Evolutionary conservation across 2,797 vertebrate species (phyloP).

Genomic region (Protosalanx chinensis): DNA sequence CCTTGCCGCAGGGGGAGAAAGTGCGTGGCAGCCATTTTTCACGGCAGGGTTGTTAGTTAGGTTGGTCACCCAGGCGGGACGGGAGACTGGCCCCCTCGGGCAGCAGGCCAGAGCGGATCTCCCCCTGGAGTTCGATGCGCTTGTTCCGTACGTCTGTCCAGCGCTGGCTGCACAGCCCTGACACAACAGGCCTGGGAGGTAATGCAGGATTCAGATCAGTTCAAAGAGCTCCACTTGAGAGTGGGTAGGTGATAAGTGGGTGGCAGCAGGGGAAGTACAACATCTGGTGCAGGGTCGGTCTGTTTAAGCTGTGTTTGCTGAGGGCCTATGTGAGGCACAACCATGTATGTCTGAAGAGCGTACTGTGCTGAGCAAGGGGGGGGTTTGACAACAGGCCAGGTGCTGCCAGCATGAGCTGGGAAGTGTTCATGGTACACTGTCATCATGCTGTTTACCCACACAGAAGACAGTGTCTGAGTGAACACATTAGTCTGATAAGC

Average conservation of each 20-base stretch:
- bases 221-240: slow-evolving; percentile 23
- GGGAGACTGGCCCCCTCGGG: neutral
- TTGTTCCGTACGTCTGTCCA: slow-evolving; percentile 26
- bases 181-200: slow-evolving; percentile 9
- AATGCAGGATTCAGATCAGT: slow-evolving; percentile 1
- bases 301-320: slow-evolving; percentile 57
- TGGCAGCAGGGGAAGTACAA: slow-evolving; percentile 29
- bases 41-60: too few species aligned
- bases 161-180: slow-evolving; percentile 12
- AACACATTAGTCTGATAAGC: neutral
- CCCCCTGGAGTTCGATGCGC: slow-evolving; percentile 43
- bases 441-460: neutral
- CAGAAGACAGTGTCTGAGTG: neutral
- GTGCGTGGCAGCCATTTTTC: neutral
- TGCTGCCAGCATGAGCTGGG: neutral
- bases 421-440: neutral
- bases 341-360: slow-evolving; percentile 44
- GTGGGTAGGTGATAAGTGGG: slow-evolving; percentile 30
- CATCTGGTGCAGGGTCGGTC: slow-evolving; percentile 51
- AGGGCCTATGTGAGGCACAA: slow-evolving; percentile 46
- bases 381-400: slow-evolving; percentile 29
- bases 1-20: neutral
- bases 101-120: slow-evolving; percentile 21
- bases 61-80: neutral
- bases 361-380: slow-evolving; percentile 35